Evolutionary conservation across 2,888 invertebrate genomes (phyloP), one percentile per base, ranked within the genome.

Genomic region (Acanthosoma haemorrhoidale): DNA sequence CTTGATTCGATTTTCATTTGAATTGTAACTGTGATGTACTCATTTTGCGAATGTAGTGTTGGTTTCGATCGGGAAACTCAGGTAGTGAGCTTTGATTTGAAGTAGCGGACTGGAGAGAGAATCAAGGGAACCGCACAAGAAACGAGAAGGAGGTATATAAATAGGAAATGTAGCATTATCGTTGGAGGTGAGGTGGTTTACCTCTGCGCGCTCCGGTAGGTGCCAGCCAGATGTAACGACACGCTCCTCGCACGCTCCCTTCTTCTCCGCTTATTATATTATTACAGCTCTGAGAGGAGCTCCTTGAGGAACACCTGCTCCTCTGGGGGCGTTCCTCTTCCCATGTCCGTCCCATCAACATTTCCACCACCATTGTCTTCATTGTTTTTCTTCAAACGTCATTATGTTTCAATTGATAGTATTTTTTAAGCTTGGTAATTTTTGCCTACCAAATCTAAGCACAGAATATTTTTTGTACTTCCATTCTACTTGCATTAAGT

Each of bases 191-290:
- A n/a, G 13, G 6, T 2, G 11, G 31, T 1, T 3, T n/a, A 6
- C 1, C 34, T 9, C 11, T 34, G n/a, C 36, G 9, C 18, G 21
- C 39, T 38, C 25, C 31, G 29, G 25, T 57, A 57, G 25, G 25
- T 38, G 38, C 41, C 73, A 73, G 36, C 73, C 43, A 68, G 61
- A 69, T 69, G 70, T 69, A 71, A 73, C 71, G 73, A 59, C 73
- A 73, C 73, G 73, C 73, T 73, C 64, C 73, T 36, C 66, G 71
- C 73, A 71, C 73, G 71, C 68, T 70, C 72, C 72, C 58, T 59
- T 61, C 61, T 60, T 34, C 69, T 66, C 58, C 16, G n/a, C 57
- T 70, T 70, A 72, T 72, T 70, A 66, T 70, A 61, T 72, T 70
- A 72, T 72, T 70, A 70, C 64, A 1, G 3, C n/a, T 11, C 21